Conservation (phyloP, 2,888 invertebrate genomes). For the Hyles lineata region DNA sequence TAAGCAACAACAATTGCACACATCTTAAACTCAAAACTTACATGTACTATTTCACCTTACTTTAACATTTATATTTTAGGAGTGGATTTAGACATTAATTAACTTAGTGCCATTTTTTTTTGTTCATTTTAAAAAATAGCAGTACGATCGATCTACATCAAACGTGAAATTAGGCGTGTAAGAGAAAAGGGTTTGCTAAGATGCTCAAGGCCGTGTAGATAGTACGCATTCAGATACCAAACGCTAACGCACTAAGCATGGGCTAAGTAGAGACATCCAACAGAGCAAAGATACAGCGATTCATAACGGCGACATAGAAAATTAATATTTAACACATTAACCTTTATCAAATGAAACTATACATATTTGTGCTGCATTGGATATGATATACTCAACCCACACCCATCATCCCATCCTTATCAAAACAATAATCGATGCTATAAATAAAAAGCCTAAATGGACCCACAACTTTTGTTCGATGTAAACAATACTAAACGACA, state of each 20-base stretch:
- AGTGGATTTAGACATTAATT: slow-evolving; percentile 81
- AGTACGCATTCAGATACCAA: slow-evolving; percentile 18
- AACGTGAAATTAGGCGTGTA: slow-evolving; percentile 50
- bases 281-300: neutral
- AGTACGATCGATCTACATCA: slow-evolving; percentile 42
- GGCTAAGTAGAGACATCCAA: neutral
- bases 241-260: neutral
- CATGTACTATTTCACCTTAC: slow-evolving; percentile 69
- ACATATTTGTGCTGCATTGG: neutral
- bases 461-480: neutral
- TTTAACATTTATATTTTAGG: slow-evolving; percentile 63
- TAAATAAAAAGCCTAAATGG: neutral
- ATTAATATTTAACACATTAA: too few species aligned
- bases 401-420: neutral
- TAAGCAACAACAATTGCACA: slow-evolving; percentile 81
- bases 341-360: too few species aligned
- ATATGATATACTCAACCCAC: neutral
- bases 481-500: neutral
- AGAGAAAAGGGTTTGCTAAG: slow-evolving; percentile 21
- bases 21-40: slow-evolving; percentile 68
- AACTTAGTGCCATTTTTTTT: slow-evolving; percentile 64
- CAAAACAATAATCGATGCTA: neutral
- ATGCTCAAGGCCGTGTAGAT: slow-evolving; percentile 47
- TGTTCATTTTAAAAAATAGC: slow-evolving; percentile 45
- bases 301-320: neutral